These are phyloP conservation scores for Leptura quadrifasciata DNA, from an alignment of 2,888 invertebrate genomes.

Conservation along the genomic window DNA sequence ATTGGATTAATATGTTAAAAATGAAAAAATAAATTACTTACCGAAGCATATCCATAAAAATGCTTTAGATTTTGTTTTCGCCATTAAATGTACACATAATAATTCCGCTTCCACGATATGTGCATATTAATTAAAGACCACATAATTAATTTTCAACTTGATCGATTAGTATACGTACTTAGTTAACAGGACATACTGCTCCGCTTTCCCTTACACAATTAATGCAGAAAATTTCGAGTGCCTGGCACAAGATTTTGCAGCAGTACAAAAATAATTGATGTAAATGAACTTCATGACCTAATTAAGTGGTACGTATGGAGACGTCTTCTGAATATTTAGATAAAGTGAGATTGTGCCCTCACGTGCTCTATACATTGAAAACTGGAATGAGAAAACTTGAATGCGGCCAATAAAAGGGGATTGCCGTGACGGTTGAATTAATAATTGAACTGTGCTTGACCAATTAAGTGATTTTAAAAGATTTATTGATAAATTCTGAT, in stretches of 20 bases:
- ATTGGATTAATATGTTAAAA: too few species aligned
- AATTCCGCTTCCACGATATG: too few species aligned
- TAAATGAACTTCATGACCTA: constrained; percentile 42
- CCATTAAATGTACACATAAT: too few species aligned
- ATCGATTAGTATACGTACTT: too few species aligned
- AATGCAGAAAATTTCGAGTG: constrained; percentile 9
- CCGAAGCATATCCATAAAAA: too few species aligned
- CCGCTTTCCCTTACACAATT: constrained; percentile 2
- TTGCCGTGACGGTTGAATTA: neutral
- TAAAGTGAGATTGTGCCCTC: neutral
- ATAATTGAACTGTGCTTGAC: neutral
- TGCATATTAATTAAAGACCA: too few species aligned
- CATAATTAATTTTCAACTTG: too few species aligned
- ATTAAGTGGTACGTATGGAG: constrained; percentile 25
- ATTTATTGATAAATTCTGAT: neutral
- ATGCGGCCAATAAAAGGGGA: neutral
- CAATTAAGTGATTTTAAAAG: neutral
- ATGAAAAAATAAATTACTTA: too few species aligned
- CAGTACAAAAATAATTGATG: constrained; percentile 38
- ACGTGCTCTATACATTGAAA: neutral
- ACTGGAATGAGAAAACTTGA: neutral
- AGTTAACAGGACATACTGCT: neutral
- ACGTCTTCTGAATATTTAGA: constrained; percentile 9
- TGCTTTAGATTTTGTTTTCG: too few species aligned
- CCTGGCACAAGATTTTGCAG: constrained; percentile 19